Base-by-base conservation (phyloP, 2,113 vertebrate species). In the Sorex fumeus region DNA sequence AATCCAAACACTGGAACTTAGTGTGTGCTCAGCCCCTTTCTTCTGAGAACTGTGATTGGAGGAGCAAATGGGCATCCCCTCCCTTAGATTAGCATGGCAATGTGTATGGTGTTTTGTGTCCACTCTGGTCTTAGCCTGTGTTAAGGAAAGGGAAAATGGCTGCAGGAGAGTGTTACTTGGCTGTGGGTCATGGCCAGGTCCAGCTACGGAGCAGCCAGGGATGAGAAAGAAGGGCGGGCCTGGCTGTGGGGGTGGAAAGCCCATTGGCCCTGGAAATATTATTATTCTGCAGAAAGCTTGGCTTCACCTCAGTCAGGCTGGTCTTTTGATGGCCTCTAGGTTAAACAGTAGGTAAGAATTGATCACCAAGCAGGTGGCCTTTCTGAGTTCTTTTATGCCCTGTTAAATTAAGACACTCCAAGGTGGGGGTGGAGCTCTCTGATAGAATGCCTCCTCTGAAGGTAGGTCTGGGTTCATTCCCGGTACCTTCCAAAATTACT, bases 161-260 rank as follows among this genome's bases (percentile, higher is more conserved):
- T 77, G 75, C 45, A 70, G 50, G 53, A 70, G 93, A 95, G 75
- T 30, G 74, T 76, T 71, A 64, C 27, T 90, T 91, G 96, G 70
- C 94, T 32, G 43, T 36, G 90, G 75, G 70, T 25, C 15, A 1
- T 12, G 80, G 81, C 90, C 81, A 88, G 72, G 40, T 86, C 40
- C 1, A 6, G 11, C 84, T 25, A 43, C 8, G 0, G 8, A 74
- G 60, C 57, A 72, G 80, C 40, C n/a, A n/a, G n/a, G 53, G 78
- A n/a, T 4, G 32, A 78, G 69, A 90, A 79, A 83, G 74, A 66
- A 57, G 34, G 23, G 71, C 69, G 53, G 57, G 15, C 0, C 53
- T 57, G 60, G 40, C 64, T 16, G 3, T 32, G 27, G 71, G 74
- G 60, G 2, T 25, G 27, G 81, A 90, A 16, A 16, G 69, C 85